Percentiles rank a stretch among this genome's conserved stretches.
Conservation (phyloP, 2,888 invertebrate genomes). For the Poecilobothrus nobilitatus region DNA sequence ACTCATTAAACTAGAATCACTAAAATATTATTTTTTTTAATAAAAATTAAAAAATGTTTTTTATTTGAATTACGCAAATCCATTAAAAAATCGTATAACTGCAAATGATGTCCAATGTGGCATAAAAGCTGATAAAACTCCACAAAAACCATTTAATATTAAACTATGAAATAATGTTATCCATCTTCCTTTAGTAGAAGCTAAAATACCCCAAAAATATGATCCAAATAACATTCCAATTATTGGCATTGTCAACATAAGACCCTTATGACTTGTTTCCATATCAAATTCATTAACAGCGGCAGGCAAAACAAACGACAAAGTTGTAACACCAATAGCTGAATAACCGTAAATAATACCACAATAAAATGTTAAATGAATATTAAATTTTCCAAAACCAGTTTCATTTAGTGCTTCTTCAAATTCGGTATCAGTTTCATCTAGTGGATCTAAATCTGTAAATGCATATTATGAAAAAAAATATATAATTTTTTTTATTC, state of each 20-base stretch:
- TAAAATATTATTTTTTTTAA: conserved; percentile 34
- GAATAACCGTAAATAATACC: not conserved
- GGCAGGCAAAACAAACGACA: not conserved
- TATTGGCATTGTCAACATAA: not conserved
- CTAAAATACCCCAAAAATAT: not conserved
- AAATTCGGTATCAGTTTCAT: not conserved
- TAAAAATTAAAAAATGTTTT: not conserved
- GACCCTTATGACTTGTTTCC: not conserved
- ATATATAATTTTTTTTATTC: too few species aligned
- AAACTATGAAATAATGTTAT: not conserved
- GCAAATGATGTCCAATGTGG: not conserved
- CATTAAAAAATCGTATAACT: not conserved
- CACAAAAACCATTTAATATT: not conserved
- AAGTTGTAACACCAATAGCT: not conserved
- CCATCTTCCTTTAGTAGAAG: not conserved
- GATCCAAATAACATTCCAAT: not conserved
- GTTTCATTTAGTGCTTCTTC: not conserved
- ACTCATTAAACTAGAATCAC: conserved; percentile 74
- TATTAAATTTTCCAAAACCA: not conserved
- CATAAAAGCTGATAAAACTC: not conserved
- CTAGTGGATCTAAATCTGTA: not conserved
- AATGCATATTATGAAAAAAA: too few species aligned
- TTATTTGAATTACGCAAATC: not conserved
- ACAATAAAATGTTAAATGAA: not conserved
- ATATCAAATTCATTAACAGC: not conserved